phyloP scores from a whole-genome alignment of 2,888 invertebrate genomes.

The Rhagium mordax region DNA sequence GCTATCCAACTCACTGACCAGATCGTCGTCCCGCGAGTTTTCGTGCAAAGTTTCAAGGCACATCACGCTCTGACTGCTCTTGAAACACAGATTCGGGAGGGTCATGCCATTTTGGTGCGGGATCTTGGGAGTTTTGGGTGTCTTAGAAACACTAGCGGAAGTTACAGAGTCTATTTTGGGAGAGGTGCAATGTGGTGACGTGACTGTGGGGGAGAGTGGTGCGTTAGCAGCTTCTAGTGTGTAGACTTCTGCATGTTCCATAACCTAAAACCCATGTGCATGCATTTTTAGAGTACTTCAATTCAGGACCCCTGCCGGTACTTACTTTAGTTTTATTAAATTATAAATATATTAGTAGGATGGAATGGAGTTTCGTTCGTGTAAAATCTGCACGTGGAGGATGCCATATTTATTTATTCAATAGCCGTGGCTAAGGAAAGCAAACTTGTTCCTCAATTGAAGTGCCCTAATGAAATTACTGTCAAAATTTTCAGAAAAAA shows the following conservation, averaged over 20 bases:
- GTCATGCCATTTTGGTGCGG: slow-evolving; percentile 45
- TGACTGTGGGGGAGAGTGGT: slow-evolving; percentile 71
- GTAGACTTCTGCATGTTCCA: slow-evolving; percentile 80
- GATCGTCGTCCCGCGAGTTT: slow-evolving; percentile 60
- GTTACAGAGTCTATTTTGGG: slow-evolving; percentile 32
- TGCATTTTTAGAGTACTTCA: slow-evolving; percentile 41
- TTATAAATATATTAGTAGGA: neutral
- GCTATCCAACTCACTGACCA: slow-evolving; percentile 52
- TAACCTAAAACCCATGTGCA: slow-evolving; percentile 75
- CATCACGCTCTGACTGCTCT: slow-evolving; percentile 43
- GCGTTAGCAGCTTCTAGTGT: slow-evolving; percentile 78
- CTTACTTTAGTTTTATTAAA: neutral
- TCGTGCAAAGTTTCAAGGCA: slow-evolving; percentile 63
- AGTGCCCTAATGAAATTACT: no score
- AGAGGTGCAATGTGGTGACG: slow-evolving; percentile 56
- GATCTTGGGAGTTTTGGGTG: slow-evolving; percentile 41
- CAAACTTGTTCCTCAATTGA: no score
- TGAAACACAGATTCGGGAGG: slow-evolving; percentile 36
- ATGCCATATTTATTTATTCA: no score
- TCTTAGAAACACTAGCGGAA: slow-evolving; percentile 15
- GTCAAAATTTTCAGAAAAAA: no score
- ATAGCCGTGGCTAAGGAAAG: no score
- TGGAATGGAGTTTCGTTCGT: neutral
- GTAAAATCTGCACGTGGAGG: neutral
- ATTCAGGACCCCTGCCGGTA: slow-evolving; percentile 1